Conservation (phyloP, 1,140 invertebrate species). For the Drosophila littoralis region DNA sequence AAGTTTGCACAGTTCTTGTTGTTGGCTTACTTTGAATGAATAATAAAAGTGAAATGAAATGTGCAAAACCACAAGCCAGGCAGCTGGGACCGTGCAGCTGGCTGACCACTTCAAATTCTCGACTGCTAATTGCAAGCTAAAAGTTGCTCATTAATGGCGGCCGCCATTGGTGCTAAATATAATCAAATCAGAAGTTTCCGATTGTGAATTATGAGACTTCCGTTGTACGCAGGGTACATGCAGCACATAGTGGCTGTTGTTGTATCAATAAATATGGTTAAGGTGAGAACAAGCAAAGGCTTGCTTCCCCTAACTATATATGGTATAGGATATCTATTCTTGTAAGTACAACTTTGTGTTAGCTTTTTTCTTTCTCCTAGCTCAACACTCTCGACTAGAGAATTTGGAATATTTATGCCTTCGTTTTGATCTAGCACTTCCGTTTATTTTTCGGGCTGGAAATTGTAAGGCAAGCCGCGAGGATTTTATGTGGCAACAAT, state of each 20-base stretch:
- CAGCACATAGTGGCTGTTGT: slow-evolving; percentile 48
- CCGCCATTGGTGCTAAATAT: slow-evolving; percentile 59
- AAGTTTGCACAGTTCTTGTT: slow-evolving; percentile 58
- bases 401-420: background rate
- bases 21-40: slow-evolving; percentile 42
- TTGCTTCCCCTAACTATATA: too few species aligned
- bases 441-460: background rate
- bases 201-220: slow-evolving; percentile 72
- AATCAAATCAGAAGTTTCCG: slow-evolving; percentile 79
- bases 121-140: slow-evolving; percentile 71
- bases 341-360: too few species aligned
- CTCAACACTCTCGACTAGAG: background rate
- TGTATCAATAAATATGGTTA: too few species aligned
- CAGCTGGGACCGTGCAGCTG: slow-evolving; percentile 13
- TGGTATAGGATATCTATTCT: too few species aligned
- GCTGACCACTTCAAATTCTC: slow-evolving; percentile 6
- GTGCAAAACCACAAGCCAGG: slow-evolving; percentile 54
- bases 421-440: slow-evolving; percentile 1
- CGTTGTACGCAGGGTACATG: slow-evolving; percentile 56
- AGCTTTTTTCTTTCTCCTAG: background rate
- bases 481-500: background rate
- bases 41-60: slow-evolving; percentile 80
- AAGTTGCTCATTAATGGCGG: slow-evolving; percentile 75
- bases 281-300: too few species aligned
- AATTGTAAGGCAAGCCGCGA: background rate